Percentiles rank a stretch among this genome's conserved stretches.
Conservation (phyloP, 2,797 vertebrate species). For the Carcharodon carcharias region DNA sequence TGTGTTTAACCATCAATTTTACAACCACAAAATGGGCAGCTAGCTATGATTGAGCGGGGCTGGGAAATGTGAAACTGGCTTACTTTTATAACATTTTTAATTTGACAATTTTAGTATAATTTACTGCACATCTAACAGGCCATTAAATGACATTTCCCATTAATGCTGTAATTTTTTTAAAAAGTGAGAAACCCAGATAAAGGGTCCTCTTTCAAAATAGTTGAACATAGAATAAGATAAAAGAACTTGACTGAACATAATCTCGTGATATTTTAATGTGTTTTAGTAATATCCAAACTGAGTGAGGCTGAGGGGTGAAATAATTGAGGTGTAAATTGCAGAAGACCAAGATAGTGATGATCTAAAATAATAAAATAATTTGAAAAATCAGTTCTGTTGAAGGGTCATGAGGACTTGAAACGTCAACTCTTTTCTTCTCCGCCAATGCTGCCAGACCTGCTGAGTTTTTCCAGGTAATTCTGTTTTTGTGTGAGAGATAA, state of each 20-base stretch:
- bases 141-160: not conserved
- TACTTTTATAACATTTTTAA: not conserved
- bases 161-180: not conserved
- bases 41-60: not conserved
- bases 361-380: too few relatives aligned
- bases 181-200: not conserved
- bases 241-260: not conserved
- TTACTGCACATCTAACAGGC: not conserved
- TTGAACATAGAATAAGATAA: not conserved
- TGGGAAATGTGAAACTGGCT: not conserved
- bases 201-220: not conserved
- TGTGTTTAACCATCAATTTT: conserved; percentile 21
- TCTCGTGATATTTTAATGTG: not conserved
- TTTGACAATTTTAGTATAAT: not conserved
- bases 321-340: not conserved
- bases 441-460: too few relatives aligned
- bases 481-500: too few relatives aligned
- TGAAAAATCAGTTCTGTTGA: too few relatives aligned
- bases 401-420: too few relatives aligned
- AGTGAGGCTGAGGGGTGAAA: not conserved
- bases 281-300: not conserved
- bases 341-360: not conserved
- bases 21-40: not conserved
- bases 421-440: too few relatives aligned
- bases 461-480: too few relatives aligned